These are phyloP conservation scores for Aphidius gifuensis DNA, from an alignment of 1,140 invertebrate species.

Conservation along the genomic window DNA sequence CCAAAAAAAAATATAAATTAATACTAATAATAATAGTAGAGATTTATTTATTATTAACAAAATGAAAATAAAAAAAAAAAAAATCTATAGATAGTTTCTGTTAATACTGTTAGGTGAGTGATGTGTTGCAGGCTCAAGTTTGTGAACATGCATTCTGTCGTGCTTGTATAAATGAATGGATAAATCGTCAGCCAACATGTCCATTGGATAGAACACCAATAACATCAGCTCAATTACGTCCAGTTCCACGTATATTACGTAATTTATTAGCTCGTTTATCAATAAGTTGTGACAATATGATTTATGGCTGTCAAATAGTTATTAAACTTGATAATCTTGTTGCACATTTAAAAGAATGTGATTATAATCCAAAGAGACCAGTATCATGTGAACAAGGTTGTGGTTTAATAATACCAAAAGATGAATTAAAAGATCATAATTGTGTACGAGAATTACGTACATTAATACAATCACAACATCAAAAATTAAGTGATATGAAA, in stretches of 20 bases:
- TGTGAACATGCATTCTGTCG: conserved; percentile 96
- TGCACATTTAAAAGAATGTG: conserved; percentile 86
- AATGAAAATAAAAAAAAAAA: background rate
- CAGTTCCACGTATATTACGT: conserved; percentile 86
- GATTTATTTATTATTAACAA: background rate
- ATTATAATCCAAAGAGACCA: conserved; percentile 90
- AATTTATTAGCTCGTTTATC: conserved; percentile 85
- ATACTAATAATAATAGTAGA: background rate
- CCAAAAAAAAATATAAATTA: conserved; percentile 3
- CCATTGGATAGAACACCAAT: conserved; percentile 88
- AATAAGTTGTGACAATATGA: conserved; percentile 87
- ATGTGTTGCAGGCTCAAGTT: conserved; percentile 74
- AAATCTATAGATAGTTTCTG: conserved; percentile 27
- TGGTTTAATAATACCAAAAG: conserved; percentile 89
- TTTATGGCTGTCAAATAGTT: conserved; percentile 79
- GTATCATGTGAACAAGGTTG: conserved; percentile 91
- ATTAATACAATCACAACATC: conserved; percentile 81
- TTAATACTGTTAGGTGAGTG: conserved; percentile 42
- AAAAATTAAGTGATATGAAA: conserved; percentile 81
- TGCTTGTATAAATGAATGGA: conserved; percentile 91
- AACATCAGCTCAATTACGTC: conserved; percentile 80
- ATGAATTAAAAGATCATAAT: conserved; percentile 91
- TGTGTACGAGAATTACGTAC: conserved; percentile 84
- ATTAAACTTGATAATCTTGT: conserved; percentile 83
- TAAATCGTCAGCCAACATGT: conserved; percentile 86